Base-by-base conservation (phyloP, 2,113 vertebrate genomes). In the Chascanopsetta lugubris region DNA sequence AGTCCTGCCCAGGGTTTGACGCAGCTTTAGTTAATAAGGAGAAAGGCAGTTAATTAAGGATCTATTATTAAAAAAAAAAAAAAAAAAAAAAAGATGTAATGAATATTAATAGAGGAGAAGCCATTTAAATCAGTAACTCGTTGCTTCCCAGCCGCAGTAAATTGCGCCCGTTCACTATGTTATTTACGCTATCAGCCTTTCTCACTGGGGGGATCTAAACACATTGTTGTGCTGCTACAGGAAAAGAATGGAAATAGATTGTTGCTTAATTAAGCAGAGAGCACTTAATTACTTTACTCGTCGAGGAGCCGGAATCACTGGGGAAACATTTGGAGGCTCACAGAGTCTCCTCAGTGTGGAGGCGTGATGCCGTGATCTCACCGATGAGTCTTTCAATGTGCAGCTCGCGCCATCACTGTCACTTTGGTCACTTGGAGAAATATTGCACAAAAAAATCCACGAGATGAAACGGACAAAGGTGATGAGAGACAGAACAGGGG, bases 181-280 rank as follows among this genome's bases (percentile, higher is more conserved):
- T 85, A 86, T 85, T 88, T 85, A 80, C 43, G 42, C 55, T 79
- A 86, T 90, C 81, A 83, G 75, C 17, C 66, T 20, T 84, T 81
- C n/a, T 61, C 84, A 79, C 77, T 80, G 42, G 65, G 85, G 89
- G 78, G 90, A 86, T 85, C 80, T 75, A 56, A 43, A 63, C 69
- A 80, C 84, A 77, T 85, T 89, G 83, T 89, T 88, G 83, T 80
- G 75, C 59, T 77, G 75, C 83, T 85, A 80, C 42, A 46, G 57
- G 58, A 67, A n/a, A 82, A 88, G 74, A 87, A 83, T 75, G 45
- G 76, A 88, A 92, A 87, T 82, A 82, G 75, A 88, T 82, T 84
- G 80, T 85, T 53, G 58, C 61, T 84, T 91, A 91, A 91, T 86
- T 87, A 90, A 90, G 86, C 83, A 79, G 75, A 85, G 70, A 75